Evolutionary conservation across 1,140 invertebrate genomes (phyloP).

Genomic region (Gyrodactylus bullatarudis): DNA sequence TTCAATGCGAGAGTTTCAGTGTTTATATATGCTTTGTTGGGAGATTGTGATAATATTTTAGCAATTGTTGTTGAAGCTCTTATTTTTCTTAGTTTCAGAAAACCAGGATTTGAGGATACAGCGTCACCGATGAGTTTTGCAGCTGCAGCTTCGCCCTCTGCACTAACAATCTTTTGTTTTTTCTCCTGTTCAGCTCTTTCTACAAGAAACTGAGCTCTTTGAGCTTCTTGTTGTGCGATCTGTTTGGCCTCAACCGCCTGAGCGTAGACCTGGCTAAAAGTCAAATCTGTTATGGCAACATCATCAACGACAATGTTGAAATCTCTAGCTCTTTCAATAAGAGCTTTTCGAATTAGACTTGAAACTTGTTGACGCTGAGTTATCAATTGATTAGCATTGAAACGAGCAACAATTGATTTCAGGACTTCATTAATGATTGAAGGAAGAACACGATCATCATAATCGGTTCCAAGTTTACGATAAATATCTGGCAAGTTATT

Average conservation of each 20-base stretch:
- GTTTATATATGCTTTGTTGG: background rate
- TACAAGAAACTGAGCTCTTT: conserved; percentile 80
- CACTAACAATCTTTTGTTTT: conserved; percentile 97
- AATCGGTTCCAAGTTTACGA: conserved; percentile 34
- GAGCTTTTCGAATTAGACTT: conserved; percentile 53
- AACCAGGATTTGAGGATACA: conserved; percentile 68
- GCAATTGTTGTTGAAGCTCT: conserved; percentile 83
- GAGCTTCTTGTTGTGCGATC: conserved; percentile 90
- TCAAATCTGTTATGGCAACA: conserved; percentile 92
- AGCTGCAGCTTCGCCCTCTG: conserved; percentile 93
- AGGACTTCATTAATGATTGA: conserved; percentile 96
- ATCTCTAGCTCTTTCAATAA: conserved; percentile 76
- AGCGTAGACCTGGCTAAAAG: conserved; percentile 95
- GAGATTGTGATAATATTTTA: conserved; percentile 25
- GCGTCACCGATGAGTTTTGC: conserved; percentile 58
- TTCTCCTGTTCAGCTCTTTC: conserved; percentile 83
- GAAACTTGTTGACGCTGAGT: conserved; percentile 82
- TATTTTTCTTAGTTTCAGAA: conserved; percentile 79
- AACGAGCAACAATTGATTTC: conserved; percentile 94
- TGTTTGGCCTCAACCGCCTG: conserved; percentile 96
- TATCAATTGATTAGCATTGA: conserved; percentile 93
- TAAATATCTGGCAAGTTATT: conserved; percentile 45
- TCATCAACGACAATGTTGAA: conserved; percentile 96
- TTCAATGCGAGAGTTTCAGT: background rate
- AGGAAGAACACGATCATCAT: conserved; percentile 37